phyloP scores from a whole-genome alignment of 1,140 invertebrate genomes.

The Anagrus nilaparvatae region DNA sequence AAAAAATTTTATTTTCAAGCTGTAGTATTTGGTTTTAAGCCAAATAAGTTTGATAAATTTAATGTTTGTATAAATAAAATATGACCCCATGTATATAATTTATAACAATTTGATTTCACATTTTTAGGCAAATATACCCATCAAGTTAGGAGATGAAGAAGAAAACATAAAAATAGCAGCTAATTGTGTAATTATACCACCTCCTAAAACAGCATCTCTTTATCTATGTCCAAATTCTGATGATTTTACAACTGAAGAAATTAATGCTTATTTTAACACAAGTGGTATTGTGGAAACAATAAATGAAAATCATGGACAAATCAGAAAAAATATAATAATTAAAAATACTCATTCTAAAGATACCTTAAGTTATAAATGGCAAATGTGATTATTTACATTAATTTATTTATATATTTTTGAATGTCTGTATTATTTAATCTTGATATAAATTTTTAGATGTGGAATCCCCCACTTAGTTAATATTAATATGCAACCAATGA shows the following conservation, averaged over 20 bases:
- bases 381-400: constrained; percentile 18
- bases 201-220: not conserved
- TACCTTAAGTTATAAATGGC: constrained; percentile 26
- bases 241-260: constrained; percentile 15
- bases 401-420: constrained; percentile 1
- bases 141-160: constrained; percentile 21
- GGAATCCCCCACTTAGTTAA: constrained; percentile 18
- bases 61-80: constrained; percentile 19
- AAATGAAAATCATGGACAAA: constrained; percentile 15
- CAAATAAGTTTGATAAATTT: constrained; percentile 21
- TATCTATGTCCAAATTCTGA: constrained; percentile 8
- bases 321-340: constrained; percentile 24
- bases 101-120: too few relatives aligned
- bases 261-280: constrained; percentile 25
- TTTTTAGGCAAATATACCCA: constrained; percentile 18
- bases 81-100: constrained; percentile 1
- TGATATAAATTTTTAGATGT: constrained; percentile 15
- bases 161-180: constrained; percentile 19
- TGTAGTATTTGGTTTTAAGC: constrained; percentile 27
- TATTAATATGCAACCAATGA: constrained; percentile 20
- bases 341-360: constrained; percentile 23
- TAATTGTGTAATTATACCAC: too few relatives aligned
- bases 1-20: constrained; percentile 11
- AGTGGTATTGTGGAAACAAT: constrained; percentile 18
- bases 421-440: constrained; percentile 7